Conservation (phyloP, 2,797 vertebrate species). For the Neoniphon sammara region DNA sequence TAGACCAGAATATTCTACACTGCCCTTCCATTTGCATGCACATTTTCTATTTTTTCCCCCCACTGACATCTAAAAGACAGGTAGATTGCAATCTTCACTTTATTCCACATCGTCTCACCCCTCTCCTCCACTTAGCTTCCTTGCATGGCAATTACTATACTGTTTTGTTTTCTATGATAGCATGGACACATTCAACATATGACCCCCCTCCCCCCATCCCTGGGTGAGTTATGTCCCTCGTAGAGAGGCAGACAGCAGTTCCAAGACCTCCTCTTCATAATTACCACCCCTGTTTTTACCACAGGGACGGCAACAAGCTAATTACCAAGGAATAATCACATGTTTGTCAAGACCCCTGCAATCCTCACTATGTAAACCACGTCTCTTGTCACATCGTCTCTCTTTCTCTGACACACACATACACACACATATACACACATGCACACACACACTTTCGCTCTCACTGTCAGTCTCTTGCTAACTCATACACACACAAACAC, state of each 20-base stretch:
- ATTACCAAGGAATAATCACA: constrained; percentile 83
- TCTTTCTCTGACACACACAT: constrained; percentile 7
- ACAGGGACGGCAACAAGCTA: constrained; percentile 77
- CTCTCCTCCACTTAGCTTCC: constrained; percentile 42
- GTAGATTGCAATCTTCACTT: constrained; percentile 34
- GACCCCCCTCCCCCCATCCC: constrained; percentile 66
- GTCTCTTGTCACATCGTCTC: constrained; percentile 64
- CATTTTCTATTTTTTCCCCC: neutral
- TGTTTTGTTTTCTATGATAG: constrained; percentile 71
- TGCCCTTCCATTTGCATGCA: too few relatives aligned
- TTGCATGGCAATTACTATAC: constrained; percentile 67
- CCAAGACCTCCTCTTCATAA: constrained; percentile 78
- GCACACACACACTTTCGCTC: neutral
- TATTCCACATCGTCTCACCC: constrained; percentile 53
- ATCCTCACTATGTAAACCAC: constrained; percentile 71
- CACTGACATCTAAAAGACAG: constrained; percentile 34
- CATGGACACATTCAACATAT: constrained; percentile 69
- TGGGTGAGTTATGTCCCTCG: constrained; percentile 72
- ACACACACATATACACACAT: neutral
- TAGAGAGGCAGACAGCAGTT: constrained; percentile 70
- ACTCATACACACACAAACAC: neutral
- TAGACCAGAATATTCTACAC: too few relatives aligned
- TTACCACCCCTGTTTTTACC: constrained; percentile 79
- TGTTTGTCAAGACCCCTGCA: constrained; percentile 82
- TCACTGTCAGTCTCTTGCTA: neutral